A percentile compares a stretch with the other conserved stretches of the same genome.
Evolutionary conservation across 35 echinoderm and acorn worm species (phyloP).

Genomic region (Apostichopus japonicus): DNA sequence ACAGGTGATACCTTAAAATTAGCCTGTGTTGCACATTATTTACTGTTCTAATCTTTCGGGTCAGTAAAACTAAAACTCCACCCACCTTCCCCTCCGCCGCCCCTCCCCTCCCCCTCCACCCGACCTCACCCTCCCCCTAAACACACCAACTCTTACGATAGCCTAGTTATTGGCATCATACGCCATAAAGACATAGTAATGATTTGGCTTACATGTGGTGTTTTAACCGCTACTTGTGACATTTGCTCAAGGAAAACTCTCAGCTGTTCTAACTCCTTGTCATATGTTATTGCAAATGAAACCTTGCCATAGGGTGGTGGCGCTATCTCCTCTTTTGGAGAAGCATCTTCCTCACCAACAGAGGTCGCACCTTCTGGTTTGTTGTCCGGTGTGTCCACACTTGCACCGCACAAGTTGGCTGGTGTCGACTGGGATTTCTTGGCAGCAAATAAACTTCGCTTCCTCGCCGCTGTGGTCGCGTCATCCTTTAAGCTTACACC

Average conservation of each 20-base stretch:
- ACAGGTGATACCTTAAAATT: too few species aligned
- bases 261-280: conserved; percentile 66
- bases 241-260: conserved; percentile 67
- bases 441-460: conserved; percentile 17
- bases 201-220: conserved; percentile 27
- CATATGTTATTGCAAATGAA: conserved; percentile 75
- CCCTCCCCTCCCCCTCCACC: too few species aligned
- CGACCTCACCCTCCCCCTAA: too few species aligned
- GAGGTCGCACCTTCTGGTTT: background rate
- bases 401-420: conserved; percentile 28
- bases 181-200: too few species aligned
- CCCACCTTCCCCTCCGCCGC: too few species aligned
- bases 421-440: conserved; percentile 55
- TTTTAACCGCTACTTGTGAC: conserved; percentile 53
- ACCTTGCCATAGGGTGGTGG: conserved; percentile 57
- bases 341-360: background rate
- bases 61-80: too few species aligned
- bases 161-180: too few species aligned
- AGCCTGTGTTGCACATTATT: too few species aligned
- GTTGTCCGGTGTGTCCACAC: background rate
- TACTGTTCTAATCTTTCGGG: too few species aligned
- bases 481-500: conserved; percentile 38
- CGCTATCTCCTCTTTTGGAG: background rate
- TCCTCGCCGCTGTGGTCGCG: background rate
- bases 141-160: too few species aligned